Base-by-base conservation (phyloP, 2,888 invertebrate genomes). In the Vanessa cardui region DNA sequence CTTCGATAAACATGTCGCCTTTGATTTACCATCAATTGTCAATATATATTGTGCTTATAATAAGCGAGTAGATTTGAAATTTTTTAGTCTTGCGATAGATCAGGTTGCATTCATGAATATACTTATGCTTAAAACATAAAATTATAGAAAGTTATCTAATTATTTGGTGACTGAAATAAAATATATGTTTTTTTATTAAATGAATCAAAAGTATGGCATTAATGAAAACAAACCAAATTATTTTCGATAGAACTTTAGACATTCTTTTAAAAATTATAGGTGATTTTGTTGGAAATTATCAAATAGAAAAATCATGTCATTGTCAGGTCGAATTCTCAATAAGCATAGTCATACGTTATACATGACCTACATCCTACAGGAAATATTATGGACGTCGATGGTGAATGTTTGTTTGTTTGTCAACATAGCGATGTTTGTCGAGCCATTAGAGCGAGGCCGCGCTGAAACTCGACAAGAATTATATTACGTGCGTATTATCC, bases 401-500 rank as follows among this genome's bases (percentile, higher is more conserved):
- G 74, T 77, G 77, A 78, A 73, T 77, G 76, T 80, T 78, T 82
- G 81, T 83, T 83, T 83, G 84, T 84, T 85, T 83, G 83, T 82
- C 81, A 87, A 86, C 82, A 83, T 73, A 72, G 78, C 75, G 70
- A 70, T 88, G 86, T 90, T 89, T 89, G 86, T 80, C 79, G 75
- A 85, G 77, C 88, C 88, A 90, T 90, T 90, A 88, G 86, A 85
- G 81, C 85, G 81, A 80, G 84, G 80, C 77, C 82, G 76, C 50
- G 62, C 72, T 74, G 73, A 76, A 76, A 74, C 70, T 73, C 71
- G 68, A 66, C 78, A 65, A 73, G 73, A 72, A 70, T 71, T 76
- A 72, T 69, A 76, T 71, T 75, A 71, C 62, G 70, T 69, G 64
- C 69, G 70, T 73, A 72, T 72, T 68, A 66, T 60, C 62, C 67